A percentile compares a stretch with the other conserved stretches of the same genome.
phyloP scores from a whole-genome alignment of 2,888 invertebrate species.

The Margaritifera margaritifera region DNA sequence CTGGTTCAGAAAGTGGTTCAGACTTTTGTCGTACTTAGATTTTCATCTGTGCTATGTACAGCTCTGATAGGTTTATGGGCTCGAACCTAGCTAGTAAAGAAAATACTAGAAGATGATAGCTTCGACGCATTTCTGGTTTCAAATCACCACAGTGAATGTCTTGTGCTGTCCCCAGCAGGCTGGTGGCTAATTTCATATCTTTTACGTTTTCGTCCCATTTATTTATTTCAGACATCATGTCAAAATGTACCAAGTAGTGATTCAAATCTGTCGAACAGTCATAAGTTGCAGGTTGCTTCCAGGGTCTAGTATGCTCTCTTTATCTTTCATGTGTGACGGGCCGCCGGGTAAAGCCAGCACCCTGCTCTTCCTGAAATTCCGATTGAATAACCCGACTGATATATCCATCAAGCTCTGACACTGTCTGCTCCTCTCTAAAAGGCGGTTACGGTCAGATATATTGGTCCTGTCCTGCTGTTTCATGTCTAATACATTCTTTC shows the following conservation, averaged over 20 bases:
- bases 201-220: neutral
- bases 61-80: conserved; percentile 1
- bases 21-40: neutral
- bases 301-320: too few relatives aligned
- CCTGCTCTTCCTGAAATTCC: too few relatives aligned
- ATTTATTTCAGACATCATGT: neutral
- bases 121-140: neutral
- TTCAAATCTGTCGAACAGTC: neutral
- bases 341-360: too few relatives aligned
- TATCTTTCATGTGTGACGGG: too few relatives aligned
- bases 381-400: too few relatives aligned
- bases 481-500: too few relatives aligned
- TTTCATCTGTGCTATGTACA: conserved; percentile 1
- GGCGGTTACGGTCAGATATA: too few relatives aligned
- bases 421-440: too few relatives aligned
- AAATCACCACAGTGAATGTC: conserved; percentile 3
- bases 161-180: neutral
- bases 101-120: neutral
- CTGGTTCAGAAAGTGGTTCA: neutral
- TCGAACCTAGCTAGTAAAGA: neutral
- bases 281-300: conserved; percentile 2
- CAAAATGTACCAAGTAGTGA: neutral
- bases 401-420: too few relatives aligned
- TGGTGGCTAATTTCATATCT: conserved; percentile 5
- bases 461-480: too few relatives aligned